Evolutionary conservation across 2,797 vertebrate genomes (phyloP).

Genomic region (Capromys pilorides): DNA sequence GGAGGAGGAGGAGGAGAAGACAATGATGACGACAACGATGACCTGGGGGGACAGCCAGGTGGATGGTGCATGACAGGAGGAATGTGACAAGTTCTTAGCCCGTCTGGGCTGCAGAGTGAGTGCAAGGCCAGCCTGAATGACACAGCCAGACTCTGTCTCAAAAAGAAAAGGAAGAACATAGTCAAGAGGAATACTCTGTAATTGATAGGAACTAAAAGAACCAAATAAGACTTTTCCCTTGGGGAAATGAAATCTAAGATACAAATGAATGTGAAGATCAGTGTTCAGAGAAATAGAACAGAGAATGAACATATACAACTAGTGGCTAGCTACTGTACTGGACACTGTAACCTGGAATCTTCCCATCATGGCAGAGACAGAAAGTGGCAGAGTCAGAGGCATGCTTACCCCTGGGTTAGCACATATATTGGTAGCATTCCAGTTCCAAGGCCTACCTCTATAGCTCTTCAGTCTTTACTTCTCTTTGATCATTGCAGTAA

Average conservation of each 20-base stretch:
- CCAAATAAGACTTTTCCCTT: neutral
- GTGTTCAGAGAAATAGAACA: neutral
- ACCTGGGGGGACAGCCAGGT: neutral
- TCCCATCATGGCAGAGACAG: neutral
- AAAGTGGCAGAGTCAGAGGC: neutral
- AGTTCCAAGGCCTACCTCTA: neutral
- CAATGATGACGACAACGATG: too few species aligned
- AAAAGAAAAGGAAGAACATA: conserved; percentile 8
- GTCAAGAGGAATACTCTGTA: neutral
- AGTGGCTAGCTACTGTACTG: neutral
- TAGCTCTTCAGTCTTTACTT: neutral
- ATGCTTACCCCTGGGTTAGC: neutral
- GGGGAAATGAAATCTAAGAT: neutral
- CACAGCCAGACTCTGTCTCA: neutral
- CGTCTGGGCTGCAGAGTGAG: neutral
- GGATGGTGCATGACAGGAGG: neutral
- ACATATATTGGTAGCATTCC: neutral
- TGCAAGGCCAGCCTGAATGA: neutral
- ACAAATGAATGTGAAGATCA: neutral
- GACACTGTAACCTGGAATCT: neutral
- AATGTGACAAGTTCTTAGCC: neutral
- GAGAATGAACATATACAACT: neutral
- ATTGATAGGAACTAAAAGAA: neutral
- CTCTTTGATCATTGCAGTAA: neutral
- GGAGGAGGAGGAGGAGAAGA: too few species aligned